Conservation (phyloP, 2,888 invertebrate species). For the Caenorhabditis sinica region DNA sequence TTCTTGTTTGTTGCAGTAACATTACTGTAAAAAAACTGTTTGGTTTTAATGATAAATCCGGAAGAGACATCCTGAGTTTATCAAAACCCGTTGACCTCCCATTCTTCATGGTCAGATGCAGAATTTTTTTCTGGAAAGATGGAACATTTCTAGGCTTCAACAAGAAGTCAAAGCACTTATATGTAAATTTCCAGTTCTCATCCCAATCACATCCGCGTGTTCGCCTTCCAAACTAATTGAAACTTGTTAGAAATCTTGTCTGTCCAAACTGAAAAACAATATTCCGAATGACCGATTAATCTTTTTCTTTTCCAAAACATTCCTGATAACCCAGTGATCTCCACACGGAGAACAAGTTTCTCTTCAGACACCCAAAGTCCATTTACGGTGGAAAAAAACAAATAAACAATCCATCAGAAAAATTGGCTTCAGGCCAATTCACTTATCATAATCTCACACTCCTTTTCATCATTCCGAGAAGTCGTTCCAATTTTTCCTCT, state of each 20-base stretch:
- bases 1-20: neutral
- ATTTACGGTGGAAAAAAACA: conserved; percentile 19
- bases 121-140: neutral
- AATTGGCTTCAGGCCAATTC: conserved; percentile 10
- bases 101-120: too few relatives aligned
- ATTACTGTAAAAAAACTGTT: neutral
- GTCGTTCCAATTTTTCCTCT: conserved; percentile 15
- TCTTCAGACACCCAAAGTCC: neutral
- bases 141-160: neutral
- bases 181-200: conserved; percentile 31
- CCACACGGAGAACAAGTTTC: conserved; percentile 24
- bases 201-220: conserved; percentile 6
- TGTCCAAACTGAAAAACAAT: conserved; percentile 25
- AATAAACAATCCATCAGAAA: conserved; percentile 23
- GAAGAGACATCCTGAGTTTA: too few relatives aligned
- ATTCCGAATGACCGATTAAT: conserved; percentile 36
- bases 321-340: conserved; percentile 39
- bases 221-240: conserved; percentile 18
- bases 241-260: conserved; percentile 32
- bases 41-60: too few relatives aligned
- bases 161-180: neutral
- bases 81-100: too few relatives aligned
- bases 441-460: conserved; percentile 20
- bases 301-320: conserved; percentile 9
- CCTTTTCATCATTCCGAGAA: conserved; percentile 4